phyloP scores from a whole-genome alignment of 2,113 vertebrate species.

The Zingel zingel region DNA sequence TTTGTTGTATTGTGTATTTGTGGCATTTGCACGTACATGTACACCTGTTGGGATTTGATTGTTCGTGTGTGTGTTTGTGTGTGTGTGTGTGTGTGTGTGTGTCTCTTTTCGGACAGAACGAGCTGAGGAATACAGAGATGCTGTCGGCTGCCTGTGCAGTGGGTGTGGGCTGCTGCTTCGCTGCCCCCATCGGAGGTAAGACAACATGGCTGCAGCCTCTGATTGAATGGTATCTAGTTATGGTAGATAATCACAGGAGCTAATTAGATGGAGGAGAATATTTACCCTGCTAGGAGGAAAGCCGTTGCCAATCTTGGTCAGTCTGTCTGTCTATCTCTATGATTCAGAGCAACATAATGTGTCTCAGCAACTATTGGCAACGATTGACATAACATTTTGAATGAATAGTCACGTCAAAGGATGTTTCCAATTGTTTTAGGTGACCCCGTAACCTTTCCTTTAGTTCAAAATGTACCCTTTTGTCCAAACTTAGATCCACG shows the following conservation, averaged over 20 bases:
- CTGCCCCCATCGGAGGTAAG: conserved; percentile 98
- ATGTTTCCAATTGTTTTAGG: background rate
- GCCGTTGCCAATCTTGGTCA: conserved; percentile 15
- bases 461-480: background rate
- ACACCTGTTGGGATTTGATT: conserved; percentile 38
- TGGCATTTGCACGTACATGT: conserved; percentile 34
- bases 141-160: conserved; percentile 96
- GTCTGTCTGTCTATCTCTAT: conserved; percentile 7
- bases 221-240: conserved; percentile 53
- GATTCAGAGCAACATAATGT: conserved; percentile 6
- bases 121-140: conserved; percentile 98
- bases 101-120: conserved; percentile 88
- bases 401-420: background rate
- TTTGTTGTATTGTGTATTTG: conserved; percentile 30
- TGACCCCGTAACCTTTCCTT: conserved; percentile 6
- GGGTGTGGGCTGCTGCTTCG: conserved; percentile 98
- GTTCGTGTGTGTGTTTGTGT: conserved; percentile 27
- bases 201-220: conserved; percentile 75
- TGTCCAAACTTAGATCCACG: no score
- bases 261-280: conserved; percentile 41
- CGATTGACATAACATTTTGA: background rate
- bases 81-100: conserved; percentile 45
- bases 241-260: conserved; percentile 30
- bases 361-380: background rate
- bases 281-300: conserved; percentile 2